Evolutionary conservation across 2,797 vertebrate species (phyloP), one percentile per base, ranked within the genome.

Genomic region (Astyanax mexicanus): DNA sequence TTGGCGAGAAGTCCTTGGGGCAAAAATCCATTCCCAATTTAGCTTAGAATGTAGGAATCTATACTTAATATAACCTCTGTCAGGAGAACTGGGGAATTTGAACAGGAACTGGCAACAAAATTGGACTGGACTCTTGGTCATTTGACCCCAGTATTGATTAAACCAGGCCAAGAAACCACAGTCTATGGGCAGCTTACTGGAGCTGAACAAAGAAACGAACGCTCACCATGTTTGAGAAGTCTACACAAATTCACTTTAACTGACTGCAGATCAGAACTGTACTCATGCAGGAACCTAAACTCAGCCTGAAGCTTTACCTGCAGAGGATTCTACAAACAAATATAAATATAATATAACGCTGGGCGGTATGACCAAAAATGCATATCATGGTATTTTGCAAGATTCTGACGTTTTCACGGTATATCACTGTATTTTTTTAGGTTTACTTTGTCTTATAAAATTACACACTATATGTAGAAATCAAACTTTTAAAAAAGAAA

Each of bases 1-100:
- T 40, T 44, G 49, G 72, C 17, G 15, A 49, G 55, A 74, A 79
- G 55, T 60, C 57, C 79, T 68, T 62, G 80, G 51, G 45, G 75
- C 57, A 69, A 83, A 85, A 89, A 88, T 84, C 81, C 71, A 86
- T 87, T 83, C 21, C 69, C 64, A 44, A 69, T 83, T 87, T 88
- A 80, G 80, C 73, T 80, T 81, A 69, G 42, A 60, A 71, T 62
- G 83, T 69, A 67, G 12, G 77, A 69, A 42, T 77, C 21, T 32
- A 75, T 77, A 81, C 76, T 83, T 55, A 64, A 70, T 84, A 79
- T 73, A 82, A 45, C 69, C 40, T 38, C 49, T 54, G 44, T 47
- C 40, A 75, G 74, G 64, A 77, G 74, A 64, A 78, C 65, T 61
- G 37, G 51, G 55, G 84, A 80, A 86, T 85, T 74, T 70, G 49